phyloP scores from a whole-genome alignment of 2,113 vertebrate genomes.

The Aegotheles bennettii region DNA sequence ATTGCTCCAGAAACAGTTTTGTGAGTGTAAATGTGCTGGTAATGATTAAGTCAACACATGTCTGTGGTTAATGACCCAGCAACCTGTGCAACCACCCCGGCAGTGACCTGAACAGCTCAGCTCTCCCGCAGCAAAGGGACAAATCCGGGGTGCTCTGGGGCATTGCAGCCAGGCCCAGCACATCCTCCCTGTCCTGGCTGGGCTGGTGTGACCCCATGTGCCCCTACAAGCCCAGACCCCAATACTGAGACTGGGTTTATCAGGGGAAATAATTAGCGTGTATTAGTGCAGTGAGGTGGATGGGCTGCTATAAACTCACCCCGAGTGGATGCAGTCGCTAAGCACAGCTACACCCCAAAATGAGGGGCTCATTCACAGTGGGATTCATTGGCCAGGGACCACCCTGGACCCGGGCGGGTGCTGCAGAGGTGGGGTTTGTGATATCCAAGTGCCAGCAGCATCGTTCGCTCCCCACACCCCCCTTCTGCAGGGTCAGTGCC shows the following conservation, averaged over 20 bases:
- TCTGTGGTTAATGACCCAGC: background rate
- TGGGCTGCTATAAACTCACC: background rate
- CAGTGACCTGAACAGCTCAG: background rate
- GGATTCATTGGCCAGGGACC: fast-evolving
- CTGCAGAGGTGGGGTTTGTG: background rate
- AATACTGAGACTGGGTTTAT: no score
- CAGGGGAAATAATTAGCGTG: no score
- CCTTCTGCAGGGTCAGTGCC: fast-evolving
- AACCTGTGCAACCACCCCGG: background rate
- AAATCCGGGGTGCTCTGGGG: background rate
- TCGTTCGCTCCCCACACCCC: fast-evolving
- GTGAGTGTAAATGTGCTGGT: background rate
- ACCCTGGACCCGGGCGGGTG: fast-evolving
- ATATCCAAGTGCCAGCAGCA: background rate
- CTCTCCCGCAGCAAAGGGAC: background rate
- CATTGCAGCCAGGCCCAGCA: fast-evolving
- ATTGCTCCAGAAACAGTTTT: background rate
- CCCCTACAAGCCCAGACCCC: no score
- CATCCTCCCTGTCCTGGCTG: fast-evolving
- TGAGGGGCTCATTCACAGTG: fast-evolving
- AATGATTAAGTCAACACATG: background rate
- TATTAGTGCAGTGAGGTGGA: fast-evolving
- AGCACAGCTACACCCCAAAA: background rate
- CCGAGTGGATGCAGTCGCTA: fast-evolving
- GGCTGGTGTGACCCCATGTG: background rate